Evolutionary conservation across 1,140 invertebrate genomes (phyloP).

Genomic region (Diabrotica virgifera): DNA sequence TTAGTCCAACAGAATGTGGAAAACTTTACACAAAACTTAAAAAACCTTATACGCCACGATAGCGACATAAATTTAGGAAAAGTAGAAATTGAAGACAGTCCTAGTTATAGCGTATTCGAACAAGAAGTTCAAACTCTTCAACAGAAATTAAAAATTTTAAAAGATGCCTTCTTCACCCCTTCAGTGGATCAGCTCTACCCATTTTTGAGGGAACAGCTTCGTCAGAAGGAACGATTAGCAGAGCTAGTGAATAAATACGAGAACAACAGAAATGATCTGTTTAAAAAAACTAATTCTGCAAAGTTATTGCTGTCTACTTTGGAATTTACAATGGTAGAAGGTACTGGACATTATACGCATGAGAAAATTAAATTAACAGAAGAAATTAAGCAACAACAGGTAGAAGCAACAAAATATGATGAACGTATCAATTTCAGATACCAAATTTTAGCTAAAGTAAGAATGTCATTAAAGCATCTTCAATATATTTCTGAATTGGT

Average conservation of each 20-base stretch:
- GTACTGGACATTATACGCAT: slow-evolving; percentile 52
- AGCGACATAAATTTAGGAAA: slow-evolving; percentile 48
- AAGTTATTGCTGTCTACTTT: slow-evolving; percentile 53
- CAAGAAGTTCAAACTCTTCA: slow-evolving; percentile 52
- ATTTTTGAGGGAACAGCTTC: slow-evolving; percentile 56
- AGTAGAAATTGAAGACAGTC: slow-evolving; percentile 32
- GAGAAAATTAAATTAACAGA: slow-evolving; percentile 51
- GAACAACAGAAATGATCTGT: slow-evolving; percentile 51
- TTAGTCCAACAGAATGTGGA: slow-evolving; percentile 53
- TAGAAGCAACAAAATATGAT: slow-evolving; percentile 45
- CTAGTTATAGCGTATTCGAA: slow-evolving; percentile 50
- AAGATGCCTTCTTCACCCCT: slow-evolving; percentile 50
- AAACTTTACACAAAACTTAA: slow-evolving; percentile 55
- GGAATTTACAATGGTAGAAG: slow-evolving; percentile 56
- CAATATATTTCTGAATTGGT: slow-evolving; percentile 32
- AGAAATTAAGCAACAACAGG: slow-evolving; percentile 49
- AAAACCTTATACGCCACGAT: slow-evolving; percentile 58
- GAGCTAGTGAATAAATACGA: slow-evolving; percentile 52
- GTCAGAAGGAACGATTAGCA: slow-evolving; percentile 52
- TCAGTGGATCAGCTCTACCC: slow-evolving; percentile 50
- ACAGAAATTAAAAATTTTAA: slow-evolving; percentile 53
- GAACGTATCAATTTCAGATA: slow-evolving; percentile 28
- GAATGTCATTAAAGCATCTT: slow-evolving; percentile 38
- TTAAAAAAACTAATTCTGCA: slow-evolving; percentile 57
- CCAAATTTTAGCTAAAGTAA: slow-evolving; percentile 34